These are phyloP conservation scores for Tetanocera ferruginea DNA, from an alignment of 2,888 invertebrate genomes.

Conservation along the genomic window DNA sequence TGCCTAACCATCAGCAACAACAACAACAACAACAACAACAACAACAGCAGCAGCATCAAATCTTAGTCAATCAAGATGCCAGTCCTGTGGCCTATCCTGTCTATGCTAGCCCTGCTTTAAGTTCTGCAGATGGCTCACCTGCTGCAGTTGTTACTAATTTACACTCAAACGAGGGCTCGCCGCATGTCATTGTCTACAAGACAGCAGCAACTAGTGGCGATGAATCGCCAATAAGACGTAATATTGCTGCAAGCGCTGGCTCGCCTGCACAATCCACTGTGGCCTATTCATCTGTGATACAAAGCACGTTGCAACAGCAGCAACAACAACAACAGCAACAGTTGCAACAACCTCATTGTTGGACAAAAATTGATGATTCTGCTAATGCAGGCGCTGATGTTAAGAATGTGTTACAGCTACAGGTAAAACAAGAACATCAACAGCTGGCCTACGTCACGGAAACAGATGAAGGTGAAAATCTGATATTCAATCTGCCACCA, in stretches of 20 bases:
- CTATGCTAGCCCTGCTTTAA: slow-evolving; percentile 80
- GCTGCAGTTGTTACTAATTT: slow-evolving; percentile 58
- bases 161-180: slow-evolving; percentile 59
- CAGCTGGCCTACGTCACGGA: slow-evolving; percentile 59
- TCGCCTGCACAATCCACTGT: slow-evolving; percentile 71
- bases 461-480: slow-evolving; percentile 59
- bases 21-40: slow-evolving; percentile 56
- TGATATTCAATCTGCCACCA: slow-evolving; percentile 64
- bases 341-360: slow-evolving; percentile 56
- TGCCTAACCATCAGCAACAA: slow-evolving; percentile 40
- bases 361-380: slow-evolving; percentile 60
- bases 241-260: slow-evolving; percentile 60
- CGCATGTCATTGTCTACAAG: slow-evolving; percentile 67
- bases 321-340: slow-evolving; percentile 51
- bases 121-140: slow-evolving; percentile 65
- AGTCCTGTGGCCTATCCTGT: slow-evolving; percentile 76
- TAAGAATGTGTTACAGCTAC: slow-evolving; percentile 64
- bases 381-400: slow-evolving; percentile 57
- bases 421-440: slow-evolving; percentile 65
- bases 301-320: slow-evolving; percentile 64
- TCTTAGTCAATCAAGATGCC: slow-evolving; percentile 51
- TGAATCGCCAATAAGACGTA: slow-evolving; percentile 59
- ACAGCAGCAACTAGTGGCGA: slow-evolving; percentile 52
- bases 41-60: slow-evolving; percentile 56
- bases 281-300: slow-evolving; percentile 87